Conservation (phyloP, 2,113 vertebrate genomes). For the Lampris incognitus region DNA sequence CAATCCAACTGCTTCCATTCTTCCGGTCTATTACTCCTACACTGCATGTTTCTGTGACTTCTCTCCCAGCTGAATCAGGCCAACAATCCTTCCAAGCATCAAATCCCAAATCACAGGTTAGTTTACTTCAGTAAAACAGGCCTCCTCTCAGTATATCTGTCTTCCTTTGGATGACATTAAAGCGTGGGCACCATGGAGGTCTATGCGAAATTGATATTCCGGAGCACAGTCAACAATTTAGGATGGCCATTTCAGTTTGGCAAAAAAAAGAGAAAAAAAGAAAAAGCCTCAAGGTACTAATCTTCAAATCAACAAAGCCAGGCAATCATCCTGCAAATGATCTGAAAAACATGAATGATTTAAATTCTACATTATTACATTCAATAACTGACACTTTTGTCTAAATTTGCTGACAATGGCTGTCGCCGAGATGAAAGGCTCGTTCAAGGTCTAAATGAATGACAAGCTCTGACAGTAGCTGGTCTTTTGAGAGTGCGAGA, state of each 20-base stretch:
- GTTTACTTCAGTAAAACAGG: slow-evolving; percentile 69
- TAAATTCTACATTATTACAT: background rate
- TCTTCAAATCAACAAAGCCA: background rate
- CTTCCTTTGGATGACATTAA: slow-evolving; percentile 40
- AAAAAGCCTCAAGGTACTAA: slow-evolving; percentile 28
- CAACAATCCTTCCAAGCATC: slow-evolving; percentile 72
- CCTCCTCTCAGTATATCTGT: slow-evolving; percentile 68
- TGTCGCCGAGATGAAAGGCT: slow-evolving; percentile 1
- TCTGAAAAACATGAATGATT: background rate
- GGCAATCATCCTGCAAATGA: background rate
- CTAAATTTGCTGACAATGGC: slow-evolving; percentile 12
- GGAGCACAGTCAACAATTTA: slow-evolving; percentile 42
- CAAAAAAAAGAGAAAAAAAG: too few species aligned
- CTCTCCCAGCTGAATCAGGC: slow-evolving; percentile 63
- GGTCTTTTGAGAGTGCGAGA: slow-evolving; percentile 39
- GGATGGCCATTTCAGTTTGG: slow-evolving; percentile 16
- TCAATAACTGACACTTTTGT: background rate
- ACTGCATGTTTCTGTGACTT: slow-evolving; percentile 66
- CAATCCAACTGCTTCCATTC: slow-evolving; percentile 31
- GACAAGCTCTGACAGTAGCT: slow-evolving; percentile 13
- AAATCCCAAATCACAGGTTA: slow-evolving; percentile 79
- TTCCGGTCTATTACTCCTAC: slow-evolving; percentile 64
- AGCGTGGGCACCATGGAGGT: slow-evolving; percentile 26
- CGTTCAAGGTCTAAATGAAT: slow-evolving; percentile 43
- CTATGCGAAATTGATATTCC: slow-evolving; percentile 59